phyloP scores from a whole-genome alignment of 2,113 vertebrate species.

The Fulmarus glacialis region DNA sequence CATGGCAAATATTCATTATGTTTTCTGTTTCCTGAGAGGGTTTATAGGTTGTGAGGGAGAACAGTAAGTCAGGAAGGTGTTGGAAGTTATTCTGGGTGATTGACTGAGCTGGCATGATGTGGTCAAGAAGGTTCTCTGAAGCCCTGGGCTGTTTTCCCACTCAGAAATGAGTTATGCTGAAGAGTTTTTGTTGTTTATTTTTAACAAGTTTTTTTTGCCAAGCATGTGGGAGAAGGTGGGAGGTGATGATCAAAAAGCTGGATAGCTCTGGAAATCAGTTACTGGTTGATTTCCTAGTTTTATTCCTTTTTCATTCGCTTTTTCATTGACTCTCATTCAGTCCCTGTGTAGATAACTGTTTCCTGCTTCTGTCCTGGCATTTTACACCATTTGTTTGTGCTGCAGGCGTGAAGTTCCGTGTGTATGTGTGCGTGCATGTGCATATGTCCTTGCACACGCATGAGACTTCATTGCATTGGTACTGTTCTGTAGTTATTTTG shows the following conservation, averaged over 20 bases:
- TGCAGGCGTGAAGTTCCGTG: rapidly evolving
- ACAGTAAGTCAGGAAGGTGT: not conserved
- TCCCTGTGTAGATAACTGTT: not conserved
- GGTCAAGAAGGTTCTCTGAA: not conserved
- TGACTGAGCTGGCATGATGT: not conserved
- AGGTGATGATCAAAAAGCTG: conserved; percentile 26
- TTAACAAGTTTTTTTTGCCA: not conserved
- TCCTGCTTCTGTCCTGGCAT: not conserved
- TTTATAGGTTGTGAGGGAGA: not conserved
- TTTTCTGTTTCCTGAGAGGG: not conserved
- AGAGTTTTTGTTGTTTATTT: conserved; percentile 26
- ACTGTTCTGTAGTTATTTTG: too few species aligned
- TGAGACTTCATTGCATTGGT: rapidly evolving
- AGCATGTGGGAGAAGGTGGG: conserved; percentile 11
- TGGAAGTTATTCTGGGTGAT: not conserved
- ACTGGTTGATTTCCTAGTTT: not conserved
- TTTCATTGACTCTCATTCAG: not conserved
- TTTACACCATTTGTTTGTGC: not conserved
- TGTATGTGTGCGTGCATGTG: rapidly evolving
- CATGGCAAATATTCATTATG: rapidly evolving
- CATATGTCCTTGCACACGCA: rapidly evolving
- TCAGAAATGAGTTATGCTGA: not conserved
- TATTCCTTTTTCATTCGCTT: not conserved
- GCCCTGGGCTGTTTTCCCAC: not conserved
- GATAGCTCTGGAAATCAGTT: not conserved